Conservation (phyloP, 2,888 invertebrate species). For the Rotaria socialis region DNA sequence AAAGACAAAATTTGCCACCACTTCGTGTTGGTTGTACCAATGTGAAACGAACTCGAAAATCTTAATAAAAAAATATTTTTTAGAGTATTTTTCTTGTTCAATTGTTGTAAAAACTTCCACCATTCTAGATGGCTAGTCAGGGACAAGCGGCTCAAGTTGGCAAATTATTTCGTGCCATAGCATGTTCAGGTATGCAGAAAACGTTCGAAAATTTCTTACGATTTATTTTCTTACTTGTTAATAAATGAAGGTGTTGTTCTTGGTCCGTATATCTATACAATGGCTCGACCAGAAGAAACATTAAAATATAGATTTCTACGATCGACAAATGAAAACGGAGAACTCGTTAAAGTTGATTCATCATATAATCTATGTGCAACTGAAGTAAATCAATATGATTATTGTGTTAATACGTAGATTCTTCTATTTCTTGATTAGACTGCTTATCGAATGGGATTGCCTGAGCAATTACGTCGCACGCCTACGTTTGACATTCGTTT, state of each 20-base stretch:
- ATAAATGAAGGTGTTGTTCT: not conserved
- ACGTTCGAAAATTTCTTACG: not conserved
- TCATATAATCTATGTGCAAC: not conserved
- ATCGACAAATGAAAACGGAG: not conserved
- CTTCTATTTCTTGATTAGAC: too few species aligned
- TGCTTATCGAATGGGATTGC: not conserved
- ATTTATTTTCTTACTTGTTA: not conserved
- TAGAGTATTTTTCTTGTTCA: not conserved
- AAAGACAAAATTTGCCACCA: not conserved
- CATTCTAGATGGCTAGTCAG: not conserved
- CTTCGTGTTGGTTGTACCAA: slow-evolving; percentile 5
- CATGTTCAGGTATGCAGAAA: not conserved
- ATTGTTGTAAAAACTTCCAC: not conserved
- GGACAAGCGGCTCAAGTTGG: not conserved
- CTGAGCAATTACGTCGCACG: not conserved
- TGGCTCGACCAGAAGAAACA: not conserved
- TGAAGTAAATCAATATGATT: not conserved
- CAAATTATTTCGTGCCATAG: not conserved
- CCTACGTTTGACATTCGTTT: slow-evolving; percentile 9
- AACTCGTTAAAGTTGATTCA: not conserved
- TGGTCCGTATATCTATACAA: not conserved
- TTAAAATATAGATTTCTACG: not conserved
- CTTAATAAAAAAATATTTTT: not conserved
- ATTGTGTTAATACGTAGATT: too few species aligned
- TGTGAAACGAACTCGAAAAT: not conserved